Evolutionary conservation across 2,797 vertebrate species (phyloP), one percentile per base, ranked within the genome.

Genomic region (Diglossa cyanea): DNA sequence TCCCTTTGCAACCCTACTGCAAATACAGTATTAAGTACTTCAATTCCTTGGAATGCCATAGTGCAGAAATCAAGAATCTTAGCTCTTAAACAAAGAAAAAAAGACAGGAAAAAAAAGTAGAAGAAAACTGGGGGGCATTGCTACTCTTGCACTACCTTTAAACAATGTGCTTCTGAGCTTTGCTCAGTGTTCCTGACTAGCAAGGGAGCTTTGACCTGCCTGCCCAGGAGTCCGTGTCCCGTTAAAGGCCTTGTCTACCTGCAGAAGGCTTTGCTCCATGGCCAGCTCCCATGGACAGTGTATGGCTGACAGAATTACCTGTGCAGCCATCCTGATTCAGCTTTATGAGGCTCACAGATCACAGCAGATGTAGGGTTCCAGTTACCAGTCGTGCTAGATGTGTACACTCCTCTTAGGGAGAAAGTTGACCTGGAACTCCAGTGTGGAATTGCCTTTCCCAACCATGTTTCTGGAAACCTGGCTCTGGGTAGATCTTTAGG

Each of bases 191-290:
- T 80, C 37, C n/a, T 73, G 48, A 42, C 20, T 35, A 39, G 30
- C n/a, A 74, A 33, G 50, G 53, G 15, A 79, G 14, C 17, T 86
- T 67, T 5, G 1, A 62, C 40, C 60, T 60, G 67, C 45, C 24
- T 37, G 51, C 57, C 40, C 3, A 4, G 19, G 17, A 44, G 16
- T 25, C 42, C 24, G 0, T 12, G 17, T 76, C n/a, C 25, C 1
- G 1, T 20, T 73, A 73, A 71, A 79, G 51, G 31, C 17, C 60
- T 77, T 33, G 17, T 50, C 48, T 70, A 6, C 35, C 42, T 39
- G 6, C 37, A 80, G 66, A 26, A 55, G 19, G 17, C 12, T 45
- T 35, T 51, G 28, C 31, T 80, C 76, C 33, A 7, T 8, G 26
- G 31, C 37, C 80, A 48, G 35, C 50, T 89, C 17, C 45, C 42